A percentile compares a stretch with the other conserved stretches of the same genome.
phyloP scores from a whole-genome alignment of 2,113 vertebrate species.

The Myrmecobius fasciatus region DNA sequence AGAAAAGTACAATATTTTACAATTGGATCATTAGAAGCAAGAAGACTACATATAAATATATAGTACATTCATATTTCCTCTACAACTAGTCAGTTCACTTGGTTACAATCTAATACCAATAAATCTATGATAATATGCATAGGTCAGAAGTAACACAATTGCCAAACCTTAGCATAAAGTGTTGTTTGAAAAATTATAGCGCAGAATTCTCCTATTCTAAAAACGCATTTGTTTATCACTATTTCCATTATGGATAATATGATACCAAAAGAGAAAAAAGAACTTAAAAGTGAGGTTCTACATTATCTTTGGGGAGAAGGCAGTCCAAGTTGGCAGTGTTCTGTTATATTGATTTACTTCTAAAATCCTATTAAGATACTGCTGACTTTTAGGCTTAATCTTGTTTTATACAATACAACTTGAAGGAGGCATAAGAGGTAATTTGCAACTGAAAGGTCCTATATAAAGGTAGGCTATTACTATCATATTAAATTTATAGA shows the following conservation, averaged over 20 bases:
- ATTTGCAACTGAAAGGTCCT: background rate
- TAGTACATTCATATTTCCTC: background rate
- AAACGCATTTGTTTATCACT: background rate
- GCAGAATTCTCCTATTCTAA: background rate
- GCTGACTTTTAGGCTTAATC: background rate
- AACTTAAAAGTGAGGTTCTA: background rate
- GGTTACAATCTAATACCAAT: background rate
- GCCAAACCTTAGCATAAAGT: background rate
- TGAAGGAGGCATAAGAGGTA: background rate
- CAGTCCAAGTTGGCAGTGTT: background rate
- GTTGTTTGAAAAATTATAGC: no score
- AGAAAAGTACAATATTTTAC: constrained; percentile 15
- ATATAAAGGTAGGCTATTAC: background rate
- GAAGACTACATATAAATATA: background rate
- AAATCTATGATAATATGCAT: background rate
- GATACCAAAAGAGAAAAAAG: background rate
- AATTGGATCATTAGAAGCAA: rapidly evolving
- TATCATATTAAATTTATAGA: background rate
- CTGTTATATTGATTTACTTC: background rate
- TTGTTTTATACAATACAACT: background rate
- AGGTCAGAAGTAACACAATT: background rate
- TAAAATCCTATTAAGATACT: background rate
- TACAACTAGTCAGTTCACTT: background rate
- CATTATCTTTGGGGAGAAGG: background rate
- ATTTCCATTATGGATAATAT: background rate